phyloP scores from a whole-genome alignment of 23 tunicate genomes.

The Styela clava region DNA sequence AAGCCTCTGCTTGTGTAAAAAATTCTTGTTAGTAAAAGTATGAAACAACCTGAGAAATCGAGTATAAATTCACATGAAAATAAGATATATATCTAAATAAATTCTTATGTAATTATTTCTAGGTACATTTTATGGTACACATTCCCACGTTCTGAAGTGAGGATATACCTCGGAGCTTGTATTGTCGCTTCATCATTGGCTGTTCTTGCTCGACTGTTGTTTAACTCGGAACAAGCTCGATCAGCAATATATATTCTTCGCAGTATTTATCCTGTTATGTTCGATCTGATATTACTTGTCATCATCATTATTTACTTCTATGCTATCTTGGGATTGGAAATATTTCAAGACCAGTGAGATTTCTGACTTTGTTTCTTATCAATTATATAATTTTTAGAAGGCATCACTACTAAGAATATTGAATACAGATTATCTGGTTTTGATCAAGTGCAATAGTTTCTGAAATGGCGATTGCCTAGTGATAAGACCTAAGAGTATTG shows the following conservation, averaged over 20 bases:
- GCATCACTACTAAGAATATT: no score
- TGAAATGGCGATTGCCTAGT: no score
- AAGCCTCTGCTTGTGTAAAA: no score
- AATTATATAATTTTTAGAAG: background rate
- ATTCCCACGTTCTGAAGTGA: background rate
- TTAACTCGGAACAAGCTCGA: conserved; percentile 81
- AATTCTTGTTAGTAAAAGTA: no score
- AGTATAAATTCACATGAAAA: no score
- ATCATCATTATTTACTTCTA: conserved; percentile 73
- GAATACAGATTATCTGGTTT: no score
- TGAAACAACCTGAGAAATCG: no score
- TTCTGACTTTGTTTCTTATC: no score
- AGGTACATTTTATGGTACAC: conserved; percentile 76
- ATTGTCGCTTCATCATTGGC: conserved; percentile 80
- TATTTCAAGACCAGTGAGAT: conserved; percentile 86
- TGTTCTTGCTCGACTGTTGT: conserved; percentile 61
- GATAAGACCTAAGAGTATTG: no score
- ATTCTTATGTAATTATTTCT: no score
- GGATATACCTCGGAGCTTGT: conserved; percentile 76
- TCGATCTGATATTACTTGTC: conserved; percentile 80
- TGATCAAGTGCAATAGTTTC: no score
- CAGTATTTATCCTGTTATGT: conserved; percentile 93
- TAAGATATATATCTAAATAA: no score
- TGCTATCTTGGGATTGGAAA: conserved; percentile 83
- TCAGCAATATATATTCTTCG: conserved; percentile 56